Evolutionary conservation across 2,888 invertebrate genomes (phyloP).

Genomic region (Athripsodes cinereus): DNA sequence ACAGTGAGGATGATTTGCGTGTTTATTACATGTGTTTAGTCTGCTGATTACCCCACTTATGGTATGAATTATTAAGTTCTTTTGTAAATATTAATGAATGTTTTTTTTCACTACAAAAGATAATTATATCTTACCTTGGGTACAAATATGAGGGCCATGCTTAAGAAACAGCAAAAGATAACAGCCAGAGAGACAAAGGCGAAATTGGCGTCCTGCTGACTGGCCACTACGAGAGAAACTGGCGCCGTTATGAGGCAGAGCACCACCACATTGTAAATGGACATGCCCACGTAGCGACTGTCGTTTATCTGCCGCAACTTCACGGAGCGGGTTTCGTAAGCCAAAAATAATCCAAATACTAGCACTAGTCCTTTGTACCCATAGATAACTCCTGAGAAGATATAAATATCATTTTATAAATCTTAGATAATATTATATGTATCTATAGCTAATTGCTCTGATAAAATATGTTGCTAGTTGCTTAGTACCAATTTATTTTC

Average conservation of each 20-base stretch:
- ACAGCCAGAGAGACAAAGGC: conserved; percentile 95
- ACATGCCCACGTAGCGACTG: conserved; percentile 97
- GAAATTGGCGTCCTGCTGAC: conserved; percentile 96
- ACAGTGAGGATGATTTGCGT: too few species aligned
- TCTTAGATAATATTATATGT: too few species aligned
- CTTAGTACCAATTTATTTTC: too few species aligned
- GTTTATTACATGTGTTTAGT: too few species aligned
- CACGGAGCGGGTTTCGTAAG: conserved; percentile 96
- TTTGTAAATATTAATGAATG: too few species aligned
- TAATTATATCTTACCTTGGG: conserved; percentile 97
- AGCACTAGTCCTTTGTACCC: conserved; percentile 95
- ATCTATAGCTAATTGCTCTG: too few species aligned
- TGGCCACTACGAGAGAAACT: conserved; percentile 93
- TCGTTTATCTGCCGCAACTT: conserved; percentile 98
- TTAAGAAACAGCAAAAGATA: conserved; percentile 95
- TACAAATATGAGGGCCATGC: conserved; percentile 97
- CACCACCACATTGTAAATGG: conserved; percentile 98
- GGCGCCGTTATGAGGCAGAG: conserved; percentile 97
- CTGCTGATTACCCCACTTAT: too few species aligned
- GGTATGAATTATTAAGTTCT: neutral
- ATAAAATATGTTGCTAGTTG: too few species aligned
- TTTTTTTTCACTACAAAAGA: too few species aligned
- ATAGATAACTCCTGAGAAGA: conserved; percentile 83
- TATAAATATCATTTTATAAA: too few species aligned
- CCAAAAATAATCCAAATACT: conserved; percentile 94